These are phyloP conservation scores for Heliornis fulica DNA, from an alignment of 2,113 vertebrate genomes.

Conservation along the genomic window DNA sequence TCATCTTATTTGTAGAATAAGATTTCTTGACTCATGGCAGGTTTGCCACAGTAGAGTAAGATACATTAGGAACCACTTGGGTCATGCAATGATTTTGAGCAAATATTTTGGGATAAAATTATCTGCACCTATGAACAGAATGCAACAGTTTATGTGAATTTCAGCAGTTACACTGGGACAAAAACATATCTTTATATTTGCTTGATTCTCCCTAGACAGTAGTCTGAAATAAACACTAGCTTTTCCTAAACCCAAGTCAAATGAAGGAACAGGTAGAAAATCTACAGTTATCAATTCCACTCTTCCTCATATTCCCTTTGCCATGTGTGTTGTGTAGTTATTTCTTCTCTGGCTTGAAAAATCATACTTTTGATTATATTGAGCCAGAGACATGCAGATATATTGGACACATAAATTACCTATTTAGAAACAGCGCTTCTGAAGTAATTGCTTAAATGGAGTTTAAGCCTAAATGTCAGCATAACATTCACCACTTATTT, in stretches of 20 bases:
- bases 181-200: background rate
- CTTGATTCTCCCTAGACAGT: background rate
- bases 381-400: background rate
- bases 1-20: background rate
- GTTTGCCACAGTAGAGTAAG: background rate
- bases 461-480: slow-evolving; percentile 4
- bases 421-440: background rate
- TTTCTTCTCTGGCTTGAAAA: background rate
- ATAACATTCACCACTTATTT: slow-evolving; percentile 9
- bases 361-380: background rate
- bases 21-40: background rate
- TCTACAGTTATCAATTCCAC: background rate
- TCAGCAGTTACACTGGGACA: background rate
- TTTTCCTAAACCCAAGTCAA: slow-evolving; percentile 10
- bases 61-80: background rate
- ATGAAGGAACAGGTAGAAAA: background rate
- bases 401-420: slow-evolving; percentile 31
- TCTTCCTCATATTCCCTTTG: background rate
- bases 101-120: slow-evolving; percentile 29
- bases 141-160: slow-evolving; percentile 1
- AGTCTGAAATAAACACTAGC: slow-evolving; percentile 14
- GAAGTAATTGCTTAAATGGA: slow-evolving; percentile 24
- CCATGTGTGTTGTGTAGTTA: background rate
- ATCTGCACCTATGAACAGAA: background rate
- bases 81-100: background rate